phyloP scores from a whole-genome alignment of 2,113 vertebrate species.

The Callocephalon fimbriatum region DNA sequence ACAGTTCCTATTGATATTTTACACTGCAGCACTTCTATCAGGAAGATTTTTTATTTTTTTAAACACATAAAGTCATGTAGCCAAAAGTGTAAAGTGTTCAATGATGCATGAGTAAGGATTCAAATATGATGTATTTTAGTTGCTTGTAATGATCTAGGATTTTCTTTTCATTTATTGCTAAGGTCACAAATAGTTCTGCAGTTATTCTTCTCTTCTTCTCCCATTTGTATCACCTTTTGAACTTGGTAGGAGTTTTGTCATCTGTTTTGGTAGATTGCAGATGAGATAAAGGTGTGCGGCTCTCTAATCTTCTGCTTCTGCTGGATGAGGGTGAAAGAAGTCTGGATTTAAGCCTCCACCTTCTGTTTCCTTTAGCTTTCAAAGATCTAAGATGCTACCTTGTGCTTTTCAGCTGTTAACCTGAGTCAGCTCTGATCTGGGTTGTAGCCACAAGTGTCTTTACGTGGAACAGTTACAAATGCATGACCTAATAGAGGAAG shows the following conservation, averaged over 20 bases:
- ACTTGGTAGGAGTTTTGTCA: neutral
- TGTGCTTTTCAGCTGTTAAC: neutral
- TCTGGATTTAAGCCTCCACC: neutral
- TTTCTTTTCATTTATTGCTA: neutral
- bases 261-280: neutral
- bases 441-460: neutral
- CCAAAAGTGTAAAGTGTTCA: neutral
- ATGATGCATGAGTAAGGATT: neutral
- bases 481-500: neutral
- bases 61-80: neutral
- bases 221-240: neutral
- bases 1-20: accelerated
- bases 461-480: neutral
- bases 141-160: neutral
- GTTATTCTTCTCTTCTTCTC: neutral
- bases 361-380: slow-evolving; percentile 20
- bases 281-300: neutral
- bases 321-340: neutral
- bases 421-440: neutral
- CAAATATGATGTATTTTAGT: neutral
- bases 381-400: neutral
- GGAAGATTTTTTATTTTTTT: neutral
- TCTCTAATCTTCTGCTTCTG: neutral
- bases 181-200: neutral
- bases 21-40: neutral